These are phyloP conservation scores for Drosophila macrothrix DNA, from an alignment of 2,888 invertebrate genomes.

Conservation along the genomic window DNA sequence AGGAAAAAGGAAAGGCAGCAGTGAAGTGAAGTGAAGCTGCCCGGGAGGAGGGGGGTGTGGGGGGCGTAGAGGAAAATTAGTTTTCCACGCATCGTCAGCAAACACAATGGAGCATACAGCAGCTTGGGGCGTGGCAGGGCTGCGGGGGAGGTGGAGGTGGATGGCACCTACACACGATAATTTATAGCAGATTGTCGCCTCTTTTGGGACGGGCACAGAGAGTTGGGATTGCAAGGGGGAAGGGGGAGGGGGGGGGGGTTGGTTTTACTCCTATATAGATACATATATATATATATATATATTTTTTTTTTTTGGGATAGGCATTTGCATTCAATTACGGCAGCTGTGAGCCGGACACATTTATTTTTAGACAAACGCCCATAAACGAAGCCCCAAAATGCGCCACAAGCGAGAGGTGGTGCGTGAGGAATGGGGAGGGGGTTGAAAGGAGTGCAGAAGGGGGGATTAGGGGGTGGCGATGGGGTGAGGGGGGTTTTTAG, in stretches of 20 bases:
- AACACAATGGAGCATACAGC: slow-evolving; percentile 82
- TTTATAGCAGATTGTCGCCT: slow-evolving; percentile 82
- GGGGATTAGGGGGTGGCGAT: neutral
- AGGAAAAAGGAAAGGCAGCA: slow-evolving; percentile 47
- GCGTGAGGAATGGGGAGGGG: neutral
- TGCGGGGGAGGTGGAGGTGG: neutral
- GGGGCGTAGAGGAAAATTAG: slow-evolving; percentile 78
- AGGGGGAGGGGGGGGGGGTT: neutral
- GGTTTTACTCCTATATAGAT: slow-evolving; percentile 45
- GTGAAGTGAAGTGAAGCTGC: neutral
- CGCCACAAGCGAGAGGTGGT: slow-evolving; percentile 20
- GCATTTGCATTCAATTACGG: slow-evolving; percentile 84
- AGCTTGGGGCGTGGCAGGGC: neutral
- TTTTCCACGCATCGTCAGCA: slow-evolving; percentile 84
- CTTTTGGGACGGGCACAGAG: slow-evolving; percentile 5
- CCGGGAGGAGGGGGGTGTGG: neutral
- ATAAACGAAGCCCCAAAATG: slow-evolving; percentile 74
- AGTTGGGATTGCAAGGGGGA: neutral
- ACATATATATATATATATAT: slow-evolving; percentile 3
- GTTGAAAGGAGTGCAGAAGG: slow-evolving; percentile 3
- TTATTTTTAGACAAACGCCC: slow-evolving; percentile 76
- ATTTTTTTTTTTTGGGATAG: slow-evolving; percentile 62
- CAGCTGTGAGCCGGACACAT: slow-evolving; percentile 79
- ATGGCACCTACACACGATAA: slow-evolving; percentile 82
- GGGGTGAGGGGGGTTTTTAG: slow-evolving; percentile 16